phyloP scores from a whole-genome alignment of 2,888 invertebrate genomes.

The Drosophila rellima region DNA sequence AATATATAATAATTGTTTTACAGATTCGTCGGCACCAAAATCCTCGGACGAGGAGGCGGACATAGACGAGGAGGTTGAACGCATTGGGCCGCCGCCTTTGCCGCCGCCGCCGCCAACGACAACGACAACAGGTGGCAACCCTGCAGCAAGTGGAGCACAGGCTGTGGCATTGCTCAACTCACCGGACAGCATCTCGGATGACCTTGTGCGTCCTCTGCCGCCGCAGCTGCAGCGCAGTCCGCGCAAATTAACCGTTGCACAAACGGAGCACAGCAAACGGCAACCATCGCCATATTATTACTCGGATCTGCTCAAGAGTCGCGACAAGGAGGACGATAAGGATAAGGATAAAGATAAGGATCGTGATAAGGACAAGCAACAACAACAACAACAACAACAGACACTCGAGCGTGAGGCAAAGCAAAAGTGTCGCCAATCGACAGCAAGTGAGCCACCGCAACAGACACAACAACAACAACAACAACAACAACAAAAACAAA shows the following conservation, averaged over 20 bases:
- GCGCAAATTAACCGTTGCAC: slow-evolving; percentile 82
- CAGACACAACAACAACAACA: slow-evolving; percentile 82
- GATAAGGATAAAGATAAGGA: slow-evolving; percentile 46
- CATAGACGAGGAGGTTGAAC: slow-evolving; percentile 70
- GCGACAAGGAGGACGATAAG: slow-evolving; percentile 52
- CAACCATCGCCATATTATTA: slow-evolving; percentile 94
- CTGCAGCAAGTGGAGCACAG: neutral
- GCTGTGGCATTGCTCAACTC: slow-evolving; percentile 88
- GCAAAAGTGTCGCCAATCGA: slow-evolving; percentile 84
- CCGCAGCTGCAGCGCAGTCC: slow-evolving; percentile 84
- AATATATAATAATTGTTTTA: neutral
- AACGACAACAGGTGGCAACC: slow-evolving; percentile 15
- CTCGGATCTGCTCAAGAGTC: slow-evolving; percentile 90
- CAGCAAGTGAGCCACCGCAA: slow-evolving; percentile 86
- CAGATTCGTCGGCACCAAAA: slow-evolving; percentile 87
- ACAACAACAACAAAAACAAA: slow-evolving; percentile 72
- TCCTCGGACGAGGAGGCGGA: slow-evolving; percentile 87
- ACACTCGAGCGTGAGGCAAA: slow-evolving; percentile 76
- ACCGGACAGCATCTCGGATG: slow-evolving; percentile 89
- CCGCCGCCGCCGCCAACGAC: slow-evolving; percentile 13
- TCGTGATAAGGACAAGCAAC: neutral
- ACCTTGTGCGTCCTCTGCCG: slow-evolving; percentile 86
- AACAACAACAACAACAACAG: slow-evolving; percentile 43
- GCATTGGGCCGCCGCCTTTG: slow-evolving; percentile 4
- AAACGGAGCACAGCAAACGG: slow-evolving; percentile 86